Conservation (phyloP, 2,113 vertebrate genomes). For the Morone chrysops region DNA sequence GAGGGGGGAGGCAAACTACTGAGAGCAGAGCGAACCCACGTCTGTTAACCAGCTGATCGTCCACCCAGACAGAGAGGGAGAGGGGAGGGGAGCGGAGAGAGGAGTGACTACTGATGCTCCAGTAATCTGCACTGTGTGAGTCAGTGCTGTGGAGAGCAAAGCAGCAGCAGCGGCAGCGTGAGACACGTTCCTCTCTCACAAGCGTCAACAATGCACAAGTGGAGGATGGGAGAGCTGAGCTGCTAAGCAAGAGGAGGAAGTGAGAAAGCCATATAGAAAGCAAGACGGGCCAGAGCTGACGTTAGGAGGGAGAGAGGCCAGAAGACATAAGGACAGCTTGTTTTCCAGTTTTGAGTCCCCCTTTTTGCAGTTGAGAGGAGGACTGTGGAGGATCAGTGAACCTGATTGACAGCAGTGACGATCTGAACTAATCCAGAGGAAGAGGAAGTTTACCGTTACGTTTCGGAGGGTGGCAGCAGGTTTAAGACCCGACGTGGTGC, state of each 20-base stretch:
- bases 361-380: not conserved
- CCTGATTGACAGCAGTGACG: not conserved
- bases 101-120: constrained; percentile 81
- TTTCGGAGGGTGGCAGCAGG: constrained; percentile 26
- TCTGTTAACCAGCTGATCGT: constrained; percentile 84
- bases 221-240: constrained; percentile 60
- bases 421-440: constrained; percentile 12
- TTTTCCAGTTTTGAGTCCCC: not conserved
- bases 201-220: constrained; percentile 60
- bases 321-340: constrained; percentile 7
- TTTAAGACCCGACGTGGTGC: constrained; percentile 19
- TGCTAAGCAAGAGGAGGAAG: constrained; percentile 61
- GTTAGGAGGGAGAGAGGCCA: not conserved
- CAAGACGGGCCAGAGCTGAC: not conserved
- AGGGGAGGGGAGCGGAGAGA: constrained; percentile 65
- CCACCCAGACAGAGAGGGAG: constrained; percentile 68
- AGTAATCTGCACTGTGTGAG: constrained; percentile 74
- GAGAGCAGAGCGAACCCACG: constrained; percentile 64
- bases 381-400: constrained; percentile 3
- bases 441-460: constrained; percentile 39
- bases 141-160: constrained; percentile 63
- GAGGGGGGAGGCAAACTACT: constrained; percentile 47
- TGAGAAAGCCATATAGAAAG: constrained; percentile 35
- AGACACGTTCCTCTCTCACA: constrained; percentile 56
- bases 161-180: constrained; percentile 48